Evolutionary conservation across 1,140 invertebrate genomes (phyloP).

Genomic region (Lucilia cuprina): DNA sequence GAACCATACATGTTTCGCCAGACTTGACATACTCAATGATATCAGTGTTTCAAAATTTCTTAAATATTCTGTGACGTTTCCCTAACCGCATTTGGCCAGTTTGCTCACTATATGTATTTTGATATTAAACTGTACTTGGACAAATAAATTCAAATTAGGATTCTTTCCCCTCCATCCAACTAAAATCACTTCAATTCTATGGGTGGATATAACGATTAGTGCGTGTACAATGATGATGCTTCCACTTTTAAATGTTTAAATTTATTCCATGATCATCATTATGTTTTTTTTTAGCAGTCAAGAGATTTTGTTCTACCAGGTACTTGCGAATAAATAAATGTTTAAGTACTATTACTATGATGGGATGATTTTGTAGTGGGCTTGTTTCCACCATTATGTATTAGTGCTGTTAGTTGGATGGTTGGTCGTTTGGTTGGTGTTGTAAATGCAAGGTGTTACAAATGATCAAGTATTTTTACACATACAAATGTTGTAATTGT

Average conservation of each 20-base stretch:
- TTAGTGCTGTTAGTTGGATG: not conserved
- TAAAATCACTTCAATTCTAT: too few species aligned
- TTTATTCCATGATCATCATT: not conserved
- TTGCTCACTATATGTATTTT: too few species aligned
- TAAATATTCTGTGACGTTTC: too few species aligned
- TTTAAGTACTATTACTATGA: not conserved
- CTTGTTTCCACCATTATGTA: slow-evolving; percentile 5
- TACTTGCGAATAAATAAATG: not conserved
- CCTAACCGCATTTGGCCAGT: too few species aligned
- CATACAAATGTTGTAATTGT: not conserved
- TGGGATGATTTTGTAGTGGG: not conserved
- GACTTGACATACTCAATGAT: too few species aligned
- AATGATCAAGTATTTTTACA: slow-evolving; percentile 12
- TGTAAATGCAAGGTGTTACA: slow-evolving; percentile 6
- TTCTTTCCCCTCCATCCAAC: too few species aligned
- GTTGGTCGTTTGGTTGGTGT: not conserved
- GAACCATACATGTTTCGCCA: too few species aligned
- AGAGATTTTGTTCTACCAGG: not conserved
- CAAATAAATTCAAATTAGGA: too few species aligned
- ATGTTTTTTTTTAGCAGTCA: not conserved
- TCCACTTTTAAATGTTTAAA: not conserved
- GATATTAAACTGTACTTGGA: too few species aligned
- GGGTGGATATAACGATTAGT: not conserved
- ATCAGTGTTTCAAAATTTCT: too few species aligned
- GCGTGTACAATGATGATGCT: not conserved